Evolutionary conservation across 1,140 invertebrate genomes (phyloP).

Genomic region (Eueides isabella): DNA sequence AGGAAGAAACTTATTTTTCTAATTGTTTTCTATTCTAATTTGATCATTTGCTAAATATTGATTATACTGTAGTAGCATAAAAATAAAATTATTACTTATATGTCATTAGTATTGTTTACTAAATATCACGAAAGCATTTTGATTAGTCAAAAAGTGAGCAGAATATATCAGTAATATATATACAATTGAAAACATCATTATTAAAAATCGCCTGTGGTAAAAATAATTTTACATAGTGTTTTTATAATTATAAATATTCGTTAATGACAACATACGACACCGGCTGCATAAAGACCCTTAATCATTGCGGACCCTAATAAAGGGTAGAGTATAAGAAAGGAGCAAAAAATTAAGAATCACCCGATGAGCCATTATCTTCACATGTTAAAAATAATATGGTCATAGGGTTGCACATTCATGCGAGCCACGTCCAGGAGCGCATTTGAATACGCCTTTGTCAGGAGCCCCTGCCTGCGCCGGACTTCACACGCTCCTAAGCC

Average conservation of each 20-base stretch:
- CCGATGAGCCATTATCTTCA: constrained; percentile 80
- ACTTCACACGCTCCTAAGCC: constrained; percentile 75
- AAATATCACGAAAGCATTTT: not conserved
- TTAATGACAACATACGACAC: constrained; percentile 71
- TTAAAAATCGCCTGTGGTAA: constrained; percentile 41
- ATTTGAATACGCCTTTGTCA: constrained; percentile 76
- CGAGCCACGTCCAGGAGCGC: constrained; percentile 77
- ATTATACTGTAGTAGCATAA: too few relatives aligned
- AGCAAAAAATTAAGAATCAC: constrained; percentile 81
- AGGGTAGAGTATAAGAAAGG: constrained; percentile 69
- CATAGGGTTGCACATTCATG: constrained; percentile 80
- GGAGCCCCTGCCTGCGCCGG: constrained; percentile 68
- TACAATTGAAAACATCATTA: not conserved
- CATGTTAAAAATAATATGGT: constrained; percentile 82
- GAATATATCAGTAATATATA: not conserved
- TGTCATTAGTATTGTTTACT: not conserved
- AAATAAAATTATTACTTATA: not conserved
- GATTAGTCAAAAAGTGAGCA: not conserved
- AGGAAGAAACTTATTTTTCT: not conserved
- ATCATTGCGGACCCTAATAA: constrained; percentile 74
- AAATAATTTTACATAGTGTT: constrained; percentile 36
- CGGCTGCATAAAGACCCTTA: constrained; percentile 75
- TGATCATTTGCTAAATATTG: too few relatives aligned
- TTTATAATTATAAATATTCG: constrained; percentile 57
- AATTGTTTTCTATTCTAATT: too few relatives aligned